Evolutionary conservation across 2,888 invertebrate genomes (phyloP), one percentile per base, ranked within the genome.

Genomic region (Ornithoptera priamus): DNA sequence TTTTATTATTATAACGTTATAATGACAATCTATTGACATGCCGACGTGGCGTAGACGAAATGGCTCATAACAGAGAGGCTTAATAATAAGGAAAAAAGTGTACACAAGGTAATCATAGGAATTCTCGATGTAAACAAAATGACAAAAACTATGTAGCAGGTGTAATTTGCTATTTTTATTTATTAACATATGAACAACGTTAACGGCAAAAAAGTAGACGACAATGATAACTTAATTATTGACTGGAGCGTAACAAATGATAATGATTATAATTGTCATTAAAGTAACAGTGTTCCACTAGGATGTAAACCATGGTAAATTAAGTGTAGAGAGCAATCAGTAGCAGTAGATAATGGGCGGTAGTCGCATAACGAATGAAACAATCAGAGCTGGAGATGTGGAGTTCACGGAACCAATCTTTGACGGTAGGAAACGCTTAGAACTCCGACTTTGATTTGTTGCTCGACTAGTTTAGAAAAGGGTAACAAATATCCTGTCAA

Each of bases 221-320:
- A 56, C 75, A 74, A 69, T 71, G 72, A 81, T 74, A 76, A 80
- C 81, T 84, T 84, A 85, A 87, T 86, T 81, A 81, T 75, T 77
- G 79, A 84, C 89, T 86, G 81, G 78, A 78, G 82, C 80, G 83
- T 82, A 79, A 76, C 86, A 76, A 85, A 87, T 84, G 72, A 74
- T 85, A 84, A 88, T 85, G 81, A 79, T 83, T 85, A 84, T 85
- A 87, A 86, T 87, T 86, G 86, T 89, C 87, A 82, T 89, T 88
- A 89, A 84, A 78, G 81, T 80, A 79, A 81, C 76, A 84, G 81
- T 84, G 81, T 82, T 30, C 78, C 81, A 78, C 74, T 74, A 78
- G 78, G 80, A 86, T 78, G 82, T 82, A 88, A 89, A 88, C 84
- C 86, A 85, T 82, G 84, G 77, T 90, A 89, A 89, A 79, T 73